Percentiles rank a stretch among this genome's conserved stretches.
Conservation (phyloP, 2,888 invertebrate genomes). For the Macrophya alboannulata region DNA sequence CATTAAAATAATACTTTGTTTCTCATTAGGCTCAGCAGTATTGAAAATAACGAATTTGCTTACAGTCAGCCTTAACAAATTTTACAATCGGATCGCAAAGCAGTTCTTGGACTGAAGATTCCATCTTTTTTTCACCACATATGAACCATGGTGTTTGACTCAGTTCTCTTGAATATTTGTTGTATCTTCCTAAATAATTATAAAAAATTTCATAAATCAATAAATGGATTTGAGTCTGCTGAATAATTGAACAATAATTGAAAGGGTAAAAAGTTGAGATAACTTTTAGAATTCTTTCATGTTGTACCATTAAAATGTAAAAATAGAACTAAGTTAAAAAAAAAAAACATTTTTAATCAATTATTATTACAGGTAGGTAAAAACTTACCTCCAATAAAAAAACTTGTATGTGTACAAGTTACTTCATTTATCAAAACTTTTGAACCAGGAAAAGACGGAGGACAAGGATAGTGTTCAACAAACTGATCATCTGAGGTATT, state of each 20-base stretch:
- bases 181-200: conserved; percentile 85
- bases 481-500: conserved; percentile 81
- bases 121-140: conserved; percentile 89
- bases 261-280: background rate
- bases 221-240: conserved; percentile 38
- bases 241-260: background rate
- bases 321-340: background rate
- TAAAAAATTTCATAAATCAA: conserved; percentile 35
- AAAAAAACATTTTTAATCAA: background rate
- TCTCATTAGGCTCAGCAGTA: background rate
- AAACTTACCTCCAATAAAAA: conserved; percentile 84
- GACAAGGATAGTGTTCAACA: conserved; percentile 81
- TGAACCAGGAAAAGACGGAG: conserved; percentile 80
- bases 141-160: conserved; percentile 98
- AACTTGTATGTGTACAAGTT: conserved; percentile 82
- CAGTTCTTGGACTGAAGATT: conserved; percentile 95
- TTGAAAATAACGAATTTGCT: conserved; percentile 60
- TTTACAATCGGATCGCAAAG: conserved; percentile 87
- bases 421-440: conserved; percentile 81
- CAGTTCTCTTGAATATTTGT: conserved; percentile 91
- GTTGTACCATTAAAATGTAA: background rate
- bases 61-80: conserved; percentile 83
- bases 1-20: background rate
- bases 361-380: background rate
- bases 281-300: background rate